phyloP scores from a whole-genome alignment of 2,113 vertebrate species.

The Tonatia bakeri region DNA sequence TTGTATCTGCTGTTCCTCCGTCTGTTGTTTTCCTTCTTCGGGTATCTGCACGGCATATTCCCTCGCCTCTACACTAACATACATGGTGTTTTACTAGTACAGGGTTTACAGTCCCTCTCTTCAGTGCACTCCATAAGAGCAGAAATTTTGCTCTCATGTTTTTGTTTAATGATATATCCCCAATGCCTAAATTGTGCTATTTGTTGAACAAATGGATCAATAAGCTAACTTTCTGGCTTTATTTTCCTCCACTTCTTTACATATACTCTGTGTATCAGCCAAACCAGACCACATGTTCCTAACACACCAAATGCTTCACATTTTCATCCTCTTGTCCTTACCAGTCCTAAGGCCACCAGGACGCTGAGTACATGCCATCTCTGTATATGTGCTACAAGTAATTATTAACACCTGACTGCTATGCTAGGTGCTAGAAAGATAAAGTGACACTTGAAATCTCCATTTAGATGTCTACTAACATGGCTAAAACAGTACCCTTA shows the following conservation, averaged over 20 bases:
- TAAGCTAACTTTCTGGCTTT: not conserved
- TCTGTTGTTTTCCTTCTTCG: not conserved
- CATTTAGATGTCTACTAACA: not conserved
- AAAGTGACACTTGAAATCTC: not conserved
- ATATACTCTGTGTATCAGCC: not conserved
- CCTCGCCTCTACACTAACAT: not conserved
- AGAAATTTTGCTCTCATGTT: not conserved
- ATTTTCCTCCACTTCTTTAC: not conserved
- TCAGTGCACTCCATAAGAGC: not conserved
- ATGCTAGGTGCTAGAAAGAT: not conserved
- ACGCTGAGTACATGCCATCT: not conserved
- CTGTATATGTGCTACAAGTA: not conserved
- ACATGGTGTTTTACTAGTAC: not conserved
- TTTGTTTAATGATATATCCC: not conserved
- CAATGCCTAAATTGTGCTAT: not conserved
- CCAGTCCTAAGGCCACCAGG: not conserved
- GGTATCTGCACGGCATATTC: not conserved
- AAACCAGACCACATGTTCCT: not conserved
- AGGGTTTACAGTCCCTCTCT: not conserved
- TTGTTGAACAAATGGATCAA: not conserved
- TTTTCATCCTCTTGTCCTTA: not conserved
- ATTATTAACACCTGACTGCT: not conserved
- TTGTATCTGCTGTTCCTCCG: not conserved
- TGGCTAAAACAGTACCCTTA: not conserved
- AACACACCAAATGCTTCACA: not conserved